A percentile compares a stretch with the other conserved stretches of the same genome.
phyloP scores from a whole-genome alignment of 2,113 vertebrate species.

The Gallinago media region DNA sequence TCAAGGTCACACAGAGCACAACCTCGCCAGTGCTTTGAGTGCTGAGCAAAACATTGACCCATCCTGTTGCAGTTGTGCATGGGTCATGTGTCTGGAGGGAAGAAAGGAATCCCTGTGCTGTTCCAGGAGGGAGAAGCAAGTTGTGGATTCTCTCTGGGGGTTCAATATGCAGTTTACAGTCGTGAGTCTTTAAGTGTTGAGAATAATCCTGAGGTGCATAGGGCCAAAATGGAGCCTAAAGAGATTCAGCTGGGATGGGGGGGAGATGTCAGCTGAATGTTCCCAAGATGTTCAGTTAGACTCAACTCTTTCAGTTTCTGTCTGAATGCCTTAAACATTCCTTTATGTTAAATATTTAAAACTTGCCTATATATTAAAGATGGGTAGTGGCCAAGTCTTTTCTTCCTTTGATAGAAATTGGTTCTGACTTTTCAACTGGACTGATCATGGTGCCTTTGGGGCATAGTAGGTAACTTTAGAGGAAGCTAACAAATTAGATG shows the following conservation, averaged over 20 bases:
- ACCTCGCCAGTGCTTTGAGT: background rate
- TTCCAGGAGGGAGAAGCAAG: background rate
- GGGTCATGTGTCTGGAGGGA: no score
- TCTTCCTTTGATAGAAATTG: background rate
- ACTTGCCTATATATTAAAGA: background rate
- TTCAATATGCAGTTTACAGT: background rate
- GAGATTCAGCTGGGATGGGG: background rate
- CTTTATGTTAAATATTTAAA: constrained; percentile 2
- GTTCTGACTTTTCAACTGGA: background rate
- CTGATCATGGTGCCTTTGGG: background rate
- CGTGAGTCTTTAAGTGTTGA: background rate
- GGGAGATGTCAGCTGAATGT: background rate
- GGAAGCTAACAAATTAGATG: background rate
- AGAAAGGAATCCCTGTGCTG: background rate
- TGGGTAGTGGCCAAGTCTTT: background rate
- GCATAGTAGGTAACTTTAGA: background rate
- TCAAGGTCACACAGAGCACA: background rate
- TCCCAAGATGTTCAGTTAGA: constrained; percentile 1
- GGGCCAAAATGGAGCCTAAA: background rate
- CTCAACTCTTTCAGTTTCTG: background rate
- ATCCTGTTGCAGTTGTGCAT: background rate
- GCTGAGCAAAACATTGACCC: background rate
- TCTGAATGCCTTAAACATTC: background rate
- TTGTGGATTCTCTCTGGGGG: background rate
- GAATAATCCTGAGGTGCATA: background rate